A percentile compares a stretch with the other conserved stretches of the same genome.
phyloP scores from a whole-genome alignment of 2,888 invertebrate species.

The Octodonta nipae region DNA sequence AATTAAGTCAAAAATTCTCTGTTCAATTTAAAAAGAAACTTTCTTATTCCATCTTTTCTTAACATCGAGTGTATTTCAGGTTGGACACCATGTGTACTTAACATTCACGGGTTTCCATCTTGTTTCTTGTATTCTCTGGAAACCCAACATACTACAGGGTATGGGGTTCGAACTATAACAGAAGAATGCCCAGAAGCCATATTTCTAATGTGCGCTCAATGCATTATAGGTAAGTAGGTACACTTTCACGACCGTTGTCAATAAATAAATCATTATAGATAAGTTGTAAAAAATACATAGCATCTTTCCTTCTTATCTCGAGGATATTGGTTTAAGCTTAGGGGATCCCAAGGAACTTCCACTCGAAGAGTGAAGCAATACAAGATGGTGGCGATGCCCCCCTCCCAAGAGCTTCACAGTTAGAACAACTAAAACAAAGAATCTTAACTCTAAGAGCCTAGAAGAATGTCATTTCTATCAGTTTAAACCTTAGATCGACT shows the following conservation, averaged over 20 bases:
- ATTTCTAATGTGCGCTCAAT: conserved; percentile 86
- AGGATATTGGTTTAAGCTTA: too few species aligned
- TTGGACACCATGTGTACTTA: conserved; percentile 69
- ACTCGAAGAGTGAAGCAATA: conserved; percentile 43
- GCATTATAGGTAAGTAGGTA: conserved; percentile 42
- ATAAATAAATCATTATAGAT: neutral
- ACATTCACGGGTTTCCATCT: conserved; percentile 77
- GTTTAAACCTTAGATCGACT: too few species aligned
- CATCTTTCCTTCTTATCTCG: too few species aligned
- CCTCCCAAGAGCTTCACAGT: too few species aligned
- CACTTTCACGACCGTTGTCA: neutral
- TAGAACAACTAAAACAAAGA: too few species aligned
- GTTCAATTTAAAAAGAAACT: neutral
- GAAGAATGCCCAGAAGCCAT: conserved; percentile 89
- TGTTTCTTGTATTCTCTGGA: conserved; percentile 92
- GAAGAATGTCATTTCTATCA: too few species aligned
- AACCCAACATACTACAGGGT: conserved; percentile 88
- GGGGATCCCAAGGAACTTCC: too few species aligned
- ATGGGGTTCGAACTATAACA: conserved; percentile 71
- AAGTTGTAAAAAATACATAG: neutral
- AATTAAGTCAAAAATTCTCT: conserved; percentile 2
- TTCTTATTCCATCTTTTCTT: neutral
- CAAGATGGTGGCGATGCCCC: too few species aligned
- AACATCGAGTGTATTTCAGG: too few species aligned
- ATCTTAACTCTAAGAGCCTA: too few species aligned